Evolutionary conservation across 92 coral and sea anemone species (phyloP).

Genomic region (Heteractis magnifica): DNA sequence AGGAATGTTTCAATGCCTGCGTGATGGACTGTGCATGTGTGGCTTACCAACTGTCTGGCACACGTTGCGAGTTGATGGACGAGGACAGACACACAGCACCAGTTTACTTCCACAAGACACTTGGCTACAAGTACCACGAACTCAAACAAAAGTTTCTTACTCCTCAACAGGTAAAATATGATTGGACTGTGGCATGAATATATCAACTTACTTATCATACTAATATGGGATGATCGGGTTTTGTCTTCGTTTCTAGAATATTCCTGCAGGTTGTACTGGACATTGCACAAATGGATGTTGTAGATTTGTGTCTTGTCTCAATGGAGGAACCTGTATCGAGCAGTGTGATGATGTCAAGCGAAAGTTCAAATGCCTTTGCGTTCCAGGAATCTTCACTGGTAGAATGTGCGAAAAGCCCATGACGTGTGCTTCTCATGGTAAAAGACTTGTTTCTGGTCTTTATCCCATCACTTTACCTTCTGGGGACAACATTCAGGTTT

Average conservation of each 20-base stretch:
- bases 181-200: background rate
- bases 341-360: conserved; percentile 28
- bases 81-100: conserved; percentile 43
- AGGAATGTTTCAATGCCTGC: conserved; percentile 50
- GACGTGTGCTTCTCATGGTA: conserved; percentile 4
- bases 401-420: conserved; percentile 23
- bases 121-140: conserved; percentile 22
- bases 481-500: conserved; percentile 15
- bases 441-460: conserved; percentile 24
- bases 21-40: conserved; percentile 50
- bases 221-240: background rate
- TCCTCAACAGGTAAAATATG: background rate
- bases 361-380: conserved; percentile 28
- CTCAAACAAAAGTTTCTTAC: conserved; percentile 9
- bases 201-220: background rate
- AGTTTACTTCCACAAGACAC: background rate
- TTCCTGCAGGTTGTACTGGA: conserved; percentile 2
- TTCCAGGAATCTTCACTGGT: conserved; percentile 23
- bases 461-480: conserved; percentile 8
- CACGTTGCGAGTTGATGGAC: conserved; percentile 48
- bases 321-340: conserved; percentile 37
- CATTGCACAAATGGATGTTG: conserved; percentile 31
- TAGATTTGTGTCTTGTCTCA: conserved; percentile 6
- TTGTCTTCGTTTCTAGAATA: background rate
- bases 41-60: conserved; percentile 46